A percentile compares a stretch with the other conserved stretches of the same genome.
Evolutionary conservation across 2,797 vertebrate species (phyloP).

Genomic region (Enteromius paludinosus): DNA sequence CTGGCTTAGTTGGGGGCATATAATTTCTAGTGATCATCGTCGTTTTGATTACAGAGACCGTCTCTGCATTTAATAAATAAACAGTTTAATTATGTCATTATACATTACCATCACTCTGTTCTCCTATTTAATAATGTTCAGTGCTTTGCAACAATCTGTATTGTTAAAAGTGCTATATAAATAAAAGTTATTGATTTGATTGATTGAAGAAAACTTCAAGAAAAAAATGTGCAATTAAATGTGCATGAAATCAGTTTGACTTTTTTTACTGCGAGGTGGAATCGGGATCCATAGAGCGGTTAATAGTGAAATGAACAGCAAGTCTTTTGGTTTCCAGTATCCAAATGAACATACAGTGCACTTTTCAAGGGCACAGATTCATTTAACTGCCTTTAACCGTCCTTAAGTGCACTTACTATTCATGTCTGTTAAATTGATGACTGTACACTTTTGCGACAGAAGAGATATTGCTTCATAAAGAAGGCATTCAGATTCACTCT

Average conservation of each 20-base stretch:
- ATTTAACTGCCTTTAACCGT: constrained; percentile 13
- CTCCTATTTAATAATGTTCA: too few species aligned
- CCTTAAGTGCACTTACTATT: constrained; percentile 45
- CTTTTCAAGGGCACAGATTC: constrained; percentile 26
- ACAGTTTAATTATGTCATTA: too few species aligned
- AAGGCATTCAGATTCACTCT: neutral
- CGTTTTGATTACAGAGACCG: too few species aligned
- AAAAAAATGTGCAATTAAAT: neutral
- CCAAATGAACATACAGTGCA: constrained; percentile 25
- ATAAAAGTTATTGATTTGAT: too few species aligned
- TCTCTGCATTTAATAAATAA: too few species aligned
- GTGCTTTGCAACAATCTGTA: too few species aligned
- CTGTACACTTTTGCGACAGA: constrained; percentile 13
- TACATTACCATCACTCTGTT: too few species aligned
- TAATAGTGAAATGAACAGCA: constrained; percentile 3
- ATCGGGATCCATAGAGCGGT: neutral
- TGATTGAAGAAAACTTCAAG: neutral
- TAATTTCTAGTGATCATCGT: too few species aligned
- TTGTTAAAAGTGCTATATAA: too few species aligned
- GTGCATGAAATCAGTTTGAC: too few species aligned
- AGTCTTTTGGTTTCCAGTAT: constrained; percentile 2
- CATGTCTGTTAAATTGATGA: constrained; percentile 21
- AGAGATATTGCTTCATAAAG: constrained; percentile 16
- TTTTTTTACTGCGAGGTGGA: neutral
- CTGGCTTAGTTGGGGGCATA: too few species aligned